Conservation (phyloP, 2,113 vertebrate genomes). For the Oceanites oceanicus region DNA sequence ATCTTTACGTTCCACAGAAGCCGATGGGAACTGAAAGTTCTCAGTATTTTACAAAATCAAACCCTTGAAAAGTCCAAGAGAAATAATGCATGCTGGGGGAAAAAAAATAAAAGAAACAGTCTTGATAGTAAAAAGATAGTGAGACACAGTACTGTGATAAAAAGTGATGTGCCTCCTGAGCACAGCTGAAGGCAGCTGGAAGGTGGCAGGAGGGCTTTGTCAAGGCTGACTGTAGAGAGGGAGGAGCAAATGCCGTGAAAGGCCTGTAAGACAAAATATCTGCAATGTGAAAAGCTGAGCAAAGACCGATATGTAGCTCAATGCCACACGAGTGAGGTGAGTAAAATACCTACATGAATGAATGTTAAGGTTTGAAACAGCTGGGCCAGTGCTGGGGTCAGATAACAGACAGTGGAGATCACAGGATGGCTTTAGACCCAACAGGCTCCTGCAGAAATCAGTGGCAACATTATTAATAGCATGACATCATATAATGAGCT, state of each 20-base stretch:
- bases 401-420: neutral
- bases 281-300: neutral
- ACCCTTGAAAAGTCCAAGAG: neutral
- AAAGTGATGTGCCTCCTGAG: neutral
- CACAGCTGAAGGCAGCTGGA: neutral
- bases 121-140: neutral
- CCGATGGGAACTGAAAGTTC: neutral
- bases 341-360: neutral
- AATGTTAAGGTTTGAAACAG: neutral
- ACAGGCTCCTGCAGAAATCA: neutral
- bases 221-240: neutral
- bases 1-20: neutral
- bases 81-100: neutral
- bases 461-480: neutral
- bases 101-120: neutral
- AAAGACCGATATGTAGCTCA: neutral
- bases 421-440: neutral
- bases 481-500: neutral
- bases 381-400: neutral
- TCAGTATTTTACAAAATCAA: neutral
- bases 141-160: neutral
- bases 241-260: neutral
- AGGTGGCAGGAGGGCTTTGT: neutral
- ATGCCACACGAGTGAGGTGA: neutral
- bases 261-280: neutral